Conservation (phyloP, 2,888 invertebrate species). For the Clepsis dumicolana region DNA sequence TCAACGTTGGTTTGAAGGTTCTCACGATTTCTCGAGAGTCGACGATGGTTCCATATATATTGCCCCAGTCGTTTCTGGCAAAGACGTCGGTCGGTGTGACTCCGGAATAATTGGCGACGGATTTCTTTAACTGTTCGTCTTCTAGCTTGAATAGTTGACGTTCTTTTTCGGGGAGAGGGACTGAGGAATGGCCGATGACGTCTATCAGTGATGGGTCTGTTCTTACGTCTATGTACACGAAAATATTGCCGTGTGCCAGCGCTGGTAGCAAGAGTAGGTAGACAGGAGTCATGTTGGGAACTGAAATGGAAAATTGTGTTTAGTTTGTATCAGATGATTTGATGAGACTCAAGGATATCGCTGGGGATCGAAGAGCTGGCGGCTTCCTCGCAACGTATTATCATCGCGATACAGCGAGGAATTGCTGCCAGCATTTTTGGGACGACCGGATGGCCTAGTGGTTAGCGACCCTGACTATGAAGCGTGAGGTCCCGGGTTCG, state of each 20-base stretch:
- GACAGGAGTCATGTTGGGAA: not conserved
- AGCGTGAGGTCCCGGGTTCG: too few relatives aligned
- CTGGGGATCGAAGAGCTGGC: not conserved
- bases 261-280: not conserved
- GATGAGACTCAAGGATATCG: not conserved
- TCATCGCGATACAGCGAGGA: too few relatives aligned
- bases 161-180: not conserved
- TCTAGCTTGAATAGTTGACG: not conserved
- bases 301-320: not conserved
- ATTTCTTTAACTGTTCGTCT: slow-evolving; percentile 5
- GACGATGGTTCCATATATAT: not conserved
- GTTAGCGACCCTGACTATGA: too few relatives aligned
- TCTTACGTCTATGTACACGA: not conserved
- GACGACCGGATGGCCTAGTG: too few relatives aligned
- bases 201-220: not conserved
- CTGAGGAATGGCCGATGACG: not conserved
- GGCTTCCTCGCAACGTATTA: too few relatives aligned
- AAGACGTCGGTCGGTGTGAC: not conserved
- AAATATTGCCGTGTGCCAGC: not conserved
- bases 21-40: not conserved
- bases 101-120: not conserved
- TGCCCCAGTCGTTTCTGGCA: not conserved
- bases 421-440: too few relatives aligned
- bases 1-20: slow-evolving; percentile 2
- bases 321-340: not conserved